These are phyloP conservation scores for Archocentrus centrarchus DNA, from an alignment of 2,113 vertebrate species.

Conservation along the genomic window DNA sequence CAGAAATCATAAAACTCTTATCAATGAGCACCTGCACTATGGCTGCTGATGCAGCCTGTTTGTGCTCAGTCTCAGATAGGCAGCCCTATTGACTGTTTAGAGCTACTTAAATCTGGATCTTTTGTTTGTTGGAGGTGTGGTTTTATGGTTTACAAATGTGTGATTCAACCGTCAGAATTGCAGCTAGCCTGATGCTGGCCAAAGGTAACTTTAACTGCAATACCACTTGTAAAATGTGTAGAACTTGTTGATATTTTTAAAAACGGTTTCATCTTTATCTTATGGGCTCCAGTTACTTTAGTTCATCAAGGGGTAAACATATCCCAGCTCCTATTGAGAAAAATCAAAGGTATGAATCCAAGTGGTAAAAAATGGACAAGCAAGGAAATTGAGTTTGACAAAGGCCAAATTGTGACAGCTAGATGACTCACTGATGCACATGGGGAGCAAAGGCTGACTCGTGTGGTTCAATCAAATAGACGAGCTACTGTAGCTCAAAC, in stretches of 20 bases:
- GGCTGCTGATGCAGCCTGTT: conserved; percentile 45
- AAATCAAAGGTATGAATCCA: too few species aligned
- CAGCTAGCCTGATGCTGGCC: not conserved
- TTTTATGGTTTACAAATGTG: conserved; percentile 2
- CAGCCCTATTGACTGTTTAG: not conserved
- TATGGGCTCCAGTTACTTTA: too few species aligned
- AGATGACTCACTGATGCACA: too few species aligned
- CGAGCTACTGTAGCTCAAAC: too few species aligned
- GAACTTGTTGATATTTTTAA: not conserved
- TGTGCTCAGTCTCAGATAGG: conserved; percentile 5
- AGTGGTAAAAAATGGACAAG: too few species aligned
- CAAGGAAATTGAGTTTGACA: too few species aligned
- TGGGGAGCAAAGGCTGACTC: too few species aligned
- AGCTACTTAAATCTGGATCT: conserved; percentile 9
- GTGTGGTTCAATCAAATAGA: too few species aligned
- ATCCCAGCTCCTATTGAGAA: too few species aligned
- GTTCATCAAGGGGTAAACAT: too few species aligned
- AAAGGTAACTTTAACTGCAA: not conserved
- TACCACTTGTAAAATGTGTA: not conserved
- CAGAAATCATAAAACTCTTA: conserved; percentile 35
- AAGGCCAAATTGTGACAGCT: too few species aligned
- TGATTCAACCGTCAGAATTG: not conserved
- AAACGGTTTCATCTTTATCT: too few species aligned
- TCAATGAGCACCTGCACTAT: conserved; percentile 43
- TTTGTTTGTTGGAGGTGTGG: not conserved